Base-by-base conservation (phyloP, 2,797 vertebrate species). In the Lophotriccus pileatus region DNA sequence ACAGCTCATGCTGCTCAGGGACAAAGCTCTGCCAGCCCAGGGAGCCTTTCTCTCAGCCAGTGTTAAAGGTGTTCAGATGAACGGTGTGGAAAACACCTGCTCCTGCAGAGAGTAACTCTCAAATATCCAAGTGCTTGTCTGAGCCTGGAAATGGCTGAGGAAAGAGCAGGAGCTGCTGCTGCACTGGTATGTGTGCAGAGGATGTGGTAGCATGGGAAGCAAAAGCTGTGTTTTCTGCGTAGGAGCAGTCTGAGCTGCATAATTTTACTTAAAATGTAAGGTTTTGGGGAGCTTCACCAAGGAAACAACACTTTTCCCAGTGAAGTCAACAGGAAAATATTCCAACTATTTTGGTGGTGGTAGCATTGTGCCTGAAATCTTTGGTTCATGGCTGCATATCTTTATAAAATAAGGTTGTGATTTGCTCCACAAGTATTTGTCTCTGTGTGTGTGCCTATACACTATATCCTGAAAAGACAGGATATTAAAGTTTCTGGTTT, bases 171-270 rank as follows among this genome's bases (percentile, higher is more conserved):
- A 95, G 78, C 69, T 32, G 76, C 85, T 64, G 76, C 81, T 7
- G 13, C 84, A 53, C 0, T 18, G 10, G 14, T 46, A 7, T 46
- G 23, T 34, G 66, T 81, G 76, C 64, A 74, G 89, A 77, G 62
- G 85, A 89, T 83, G 76, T 43, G 56, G 82, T 47, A 77, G 78
- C 66, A 67, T 53, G 37, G 82, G 68, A 91, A 36, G 93, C 63
- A 90, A 81, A 87, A 94, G 73, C 94, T 90, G 49, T 80, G 25
- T 91, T 90, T 94, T 86, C 77, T 90, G 94, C 5, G 83, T 94
- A 94, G 95, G 94, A 96, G 90, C 85, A 86, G 73, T 32, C 74
- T 63, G 58, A 95, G 85, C 87, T 90, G 95, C 83, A 95, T 93
- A 95, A 91, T 93, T 93, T 80, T 68, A 72, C 68, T 95, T 90